Percentiles rank a stretch among this genome's conserved stretches.
These are phyloP conservation scores for Cantharis lateralis DNA, from an alignment of 2,888 invertebrate species.

Conservation along the genomic window DNA sequence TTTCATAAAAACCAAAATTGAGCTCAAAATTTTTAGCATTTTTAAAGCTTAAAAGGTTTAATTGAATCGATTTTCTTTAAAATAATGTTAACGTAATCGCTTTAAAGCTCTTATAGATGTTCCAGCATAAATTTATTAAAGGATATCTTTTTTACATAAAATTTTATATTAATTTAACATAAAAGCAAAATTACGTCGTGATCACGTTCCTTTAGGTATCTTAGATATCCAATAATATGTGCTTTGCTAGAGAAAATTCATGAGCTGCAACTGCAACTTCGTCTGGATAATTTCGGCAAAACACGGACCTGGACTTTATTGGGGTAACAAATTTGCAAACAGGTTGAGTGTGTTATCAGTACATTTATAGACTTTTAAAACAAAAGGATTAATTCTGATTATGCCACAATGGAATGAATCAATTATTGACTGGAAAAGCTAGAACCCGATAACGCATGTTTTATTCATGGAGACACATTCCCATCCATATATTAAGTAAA, in stretches of 20 bases:
- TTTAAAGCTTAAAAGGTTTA: neutral
- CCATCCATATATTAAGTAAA: slow-evolving; percentile 47
- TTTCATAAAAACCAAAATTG: too few species aligned
- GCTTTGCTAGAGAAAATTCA: neutral
- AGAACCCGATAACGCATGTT: slow-evolving; percentile 38
- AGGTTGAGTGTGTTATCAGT: neutral
- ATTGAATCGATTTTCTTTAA: neutral
- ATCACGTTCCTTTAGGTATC: neutral
- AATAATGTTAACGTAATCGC: neutral
- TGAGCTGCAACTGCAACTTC: neutral
- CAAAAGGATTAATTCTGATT: slow-evolving; percentile 14
- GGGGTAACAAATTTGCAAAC: neutral
- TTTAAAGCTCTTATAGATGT: neutral
- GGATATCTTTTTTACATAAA: neutral
- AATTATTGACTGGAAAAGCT: slow-evolving; percentile 29
- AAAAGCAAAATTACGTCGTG: neutral
- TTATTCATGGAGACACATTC: slow-evolving; percentile 49
- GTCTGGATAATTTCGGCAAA: too few species aligned
- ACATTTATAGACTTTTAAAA: neutral
- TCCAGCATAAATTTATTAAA: neutral
- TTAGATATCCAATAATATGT: neutral
- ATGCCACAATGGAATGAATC: slow-evolving; percentile 25
- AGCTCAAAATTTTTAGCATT: too few species aligned
- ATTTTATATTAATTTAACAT: neutral
- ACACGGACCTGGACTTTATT: too few species aligned